These are phyloP conservation scores for Sebastes trivittatus DNA, from an alignment of 2,797 vertebrate genomes.

Conservation along the genomic window DNA sequence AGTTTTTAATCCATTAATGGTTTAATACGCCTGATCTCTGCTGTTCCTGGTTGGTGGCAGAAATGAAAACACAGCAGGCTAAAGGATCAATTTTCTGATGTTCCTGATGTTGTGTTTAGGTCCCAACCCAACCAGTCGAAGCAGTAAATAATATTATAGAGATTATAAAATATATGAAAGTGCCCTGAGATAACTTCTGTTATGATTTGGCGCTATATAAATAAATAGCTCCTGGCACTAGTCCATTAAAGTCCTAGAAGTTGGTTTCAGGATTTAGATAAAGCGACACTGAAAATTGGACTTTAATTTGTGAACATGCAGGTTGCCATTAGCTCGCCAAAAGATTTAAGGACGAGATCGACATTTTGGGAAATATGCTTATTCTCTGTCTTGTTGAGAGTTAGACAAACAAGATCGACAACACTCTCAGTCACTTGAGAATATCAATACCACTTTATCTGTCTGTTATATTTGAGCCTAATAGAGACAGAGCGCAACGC, in stretches of 20 bases:
- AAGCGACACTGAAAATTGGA: not conserved
- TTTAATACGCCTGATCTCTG: slow-evolving; percentile 11
- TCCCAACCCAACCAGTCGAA: not conserved
- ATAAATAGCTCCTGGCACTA: too few relatives aligned
- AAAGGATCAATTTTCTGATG: not conserved
- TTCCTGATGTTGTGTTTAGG: not conserved
- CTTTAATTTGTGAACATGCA: not conserved
- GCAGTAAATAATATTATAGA: not conserved
- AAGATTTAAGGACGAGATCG: not conserved
- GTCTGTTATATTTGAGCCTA: not conserved
- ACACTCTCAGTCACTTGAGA: not conserved
- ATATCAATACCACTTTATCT: not conserved
- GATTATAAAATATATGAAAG: too few relatives aligned
- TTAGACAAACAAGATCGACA: not conserved
- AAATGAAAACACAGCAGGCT: slow-evolving; percentile 7
- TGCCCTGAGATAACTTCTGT: too few relatives aligned
- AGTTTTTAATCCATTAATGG: slow-evolving; percentile 7
- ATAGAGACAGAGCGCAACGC: too few relatives aligned
- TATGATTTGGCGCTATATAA: too few relatives aligned
- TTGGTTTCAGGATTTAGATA: not conserved
- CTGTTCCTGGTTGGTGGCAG: not conserved
- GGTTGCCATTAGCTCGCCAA: rapidly evolving
- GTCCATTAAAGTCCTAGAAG: not conserved
- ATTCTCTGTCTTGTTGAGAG: not conserved
- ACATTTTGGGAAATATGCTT: not conserved